Evolutionary conservation across 2,888 invertebrate species (phyloP).

Genomic region (Oxystoma pomonae): DNA sequence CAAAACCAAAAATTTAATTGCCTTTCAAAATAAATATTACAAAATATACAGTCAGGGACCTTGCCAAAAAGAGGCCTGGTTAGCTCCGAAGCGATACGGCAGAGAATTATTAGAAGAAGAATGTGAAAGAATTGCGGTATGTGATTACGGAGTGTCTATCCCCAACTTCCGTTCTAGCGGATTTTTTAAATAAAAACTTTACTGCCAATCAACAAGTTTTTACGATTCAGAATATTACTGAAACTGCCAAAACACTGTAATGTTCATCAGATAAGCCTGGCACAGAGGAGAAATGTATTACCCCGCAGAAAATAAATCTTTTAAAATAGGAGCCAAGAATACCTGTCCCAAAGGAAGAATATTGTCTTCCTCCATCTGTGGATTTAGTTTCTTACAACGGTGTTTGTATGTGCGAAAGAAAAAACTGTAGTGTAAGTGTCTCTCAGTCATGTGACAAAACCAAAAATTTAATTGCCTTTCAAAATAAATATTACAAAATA

Average conservation of each 20-base stretch:
- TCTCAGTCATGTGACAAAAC: too few species aligned
- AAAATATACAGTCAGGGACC: conserved; percentile 54
- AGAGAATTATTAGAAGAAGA: neutral
- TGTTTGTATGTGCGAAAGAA: too few species aligned
- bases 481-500: too few species aligned
- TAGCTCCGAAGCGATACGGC: neutral
- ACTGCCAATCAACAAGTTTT: conserved; percentile 18
- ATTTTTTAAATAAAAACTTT: conserved; percentile 56
- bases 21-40: conserved; percentile 63
- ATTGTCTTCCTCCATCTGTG: conserved; percentile 74
- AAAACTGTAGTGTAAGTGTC: too few species aligned
- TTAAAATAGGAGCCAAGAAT: conserved; percentile 71
- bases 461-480: too few species aligned
- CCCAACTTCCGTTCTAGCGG: conserved; percentile 60
- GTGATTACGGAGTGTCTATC: conserved; percentile 57
- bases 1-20: conserved; percentile 54
- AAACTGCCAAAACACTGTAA: too few species aligned
- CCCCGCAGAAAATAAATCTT: conserved; percentile 68
- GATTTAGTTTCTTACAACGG: too few species aligned
- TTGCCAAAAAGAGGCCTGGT: neutral
- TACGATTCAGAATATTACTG: too few species aligned
- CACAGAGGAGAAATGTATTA: conserved; percentile 75
- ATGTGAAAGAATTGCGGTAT: conserved; percentile 30
- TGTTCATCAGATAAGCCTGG: too few species aligned
- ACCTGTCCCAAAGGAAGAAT: conserved; percentile 71